Percentiles rank a stretch among this genome's conserved stretches.
Conservation (phyloP, 2,888 invertebrate species). For the Osedax fenrisi region DNA sequence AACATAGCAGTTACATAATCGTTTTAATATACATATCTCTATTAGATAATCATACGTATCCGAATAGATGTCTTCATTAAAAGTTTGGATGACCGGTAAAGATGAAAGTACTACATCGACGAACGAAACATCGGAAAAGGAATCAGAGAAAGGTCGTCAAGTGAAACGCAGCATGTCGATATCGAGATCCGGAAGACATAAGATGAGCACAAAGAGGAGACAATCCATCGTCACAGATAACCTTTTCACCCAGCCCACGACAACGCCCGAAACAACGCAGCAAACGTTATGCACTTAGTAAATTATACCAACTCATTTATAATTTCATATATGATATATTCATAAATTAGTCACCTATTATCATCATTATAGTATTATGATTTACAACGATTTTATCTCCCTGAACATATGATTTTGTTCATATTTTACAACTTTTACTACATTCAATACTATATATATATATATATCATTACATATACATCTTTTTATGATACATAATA, state of each 20-base stretch:
- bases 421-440: background rate
- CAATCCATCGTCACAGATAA: background rate
- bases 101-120: too few relatives aligned
- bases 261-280: background rate
- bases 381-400: background rate
- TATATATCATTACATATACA: too few relatives aligned
- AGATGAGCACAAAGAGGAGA: background rate
- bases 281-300: background rate
- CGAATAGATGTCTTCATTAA: too few relatives aligned
- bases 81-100: too few relatives aligned
- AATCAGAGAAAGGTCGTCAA: background rate
- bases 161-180: background rate
- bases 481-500: too few relatives aligned
- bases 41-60: too few relatives aligned
- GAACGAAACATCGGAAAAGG: background rate
- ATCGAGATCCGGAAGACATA: slow-evolving; percentile 11
- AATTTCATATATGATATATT: background rate
- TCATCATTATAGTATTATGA: background rate
- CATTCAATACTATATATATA: too few relatives aligned
- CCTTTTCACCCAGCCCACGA: background rate
- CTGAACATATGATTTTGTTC: background rate
- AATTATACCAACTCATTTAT: too few relatives aligned
- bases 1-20: too few relatives aligned
- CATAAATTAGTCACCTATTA: background rate
- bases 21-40: too few relatives aligned